A percentile compares a stretch with the other conserved stretches of the same genome.
Evolutionary conservation across 2,797 vertebrate species (phyloP).

Genomic region (Sparus aurata): DNA sequence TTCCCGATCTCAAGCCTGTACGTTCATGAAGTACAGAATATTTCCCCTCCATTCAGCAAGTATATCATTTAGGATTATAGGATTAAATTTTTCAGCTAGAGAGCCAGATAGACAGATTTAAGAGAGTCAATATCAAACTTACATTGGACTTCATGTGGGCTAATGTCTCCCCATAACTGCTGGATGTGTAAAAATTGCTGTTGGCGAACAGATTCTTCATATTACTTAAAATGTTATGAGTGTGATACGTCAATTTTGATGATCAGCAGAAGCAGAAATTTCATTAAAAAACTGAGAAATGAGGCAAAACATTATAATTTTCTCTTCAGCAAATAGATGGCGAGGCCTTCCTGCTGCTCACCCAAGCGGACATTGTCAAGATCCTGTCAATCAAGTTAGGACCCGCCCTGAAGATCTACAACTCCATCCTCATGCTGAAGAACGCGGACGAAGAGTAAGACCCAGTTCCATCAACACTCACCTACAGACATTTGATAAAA

Average conservation of each 20-base stretch:
- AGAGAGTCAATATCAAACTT: too few relatives aligned
- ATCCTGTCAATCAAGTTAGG: conserved; percentile 89
- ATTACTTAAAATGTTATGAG: neutral
- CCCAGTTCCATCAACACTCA: conserved; percentile 30
- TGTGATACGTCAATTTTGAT: neutral
- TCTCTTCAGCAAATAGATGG: conserved; percentile 87
- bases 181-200: neutral
- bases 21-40: too few relatives aligned
- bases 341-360: conserved; percentile 88
- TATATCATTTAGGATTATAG: too few relatives aligned
- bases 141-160: neutral
- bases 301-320: neutral
- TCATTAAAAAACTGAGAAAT: neutral
- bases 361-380: conserved; percentile 89
- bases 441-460: conserved; percentile 86
- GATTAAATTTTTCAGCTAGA: neutral
- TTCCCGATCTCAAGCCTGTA: too few relatives aligned
- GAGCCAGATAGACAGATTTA: neutral
- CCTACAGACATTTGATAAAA: conserved; percentile 38
- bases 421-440: conserved; percentile 90
- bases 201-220: too few relatives aligned
- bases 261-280: neutral
- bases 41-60: too few relatives aligned
- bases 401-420: conserved; percentile 89
- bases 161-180: neutral